Base-by-base conservation (phyloP, 2,888 invertebrate species). In the Gerosis bhagava region DNA sequence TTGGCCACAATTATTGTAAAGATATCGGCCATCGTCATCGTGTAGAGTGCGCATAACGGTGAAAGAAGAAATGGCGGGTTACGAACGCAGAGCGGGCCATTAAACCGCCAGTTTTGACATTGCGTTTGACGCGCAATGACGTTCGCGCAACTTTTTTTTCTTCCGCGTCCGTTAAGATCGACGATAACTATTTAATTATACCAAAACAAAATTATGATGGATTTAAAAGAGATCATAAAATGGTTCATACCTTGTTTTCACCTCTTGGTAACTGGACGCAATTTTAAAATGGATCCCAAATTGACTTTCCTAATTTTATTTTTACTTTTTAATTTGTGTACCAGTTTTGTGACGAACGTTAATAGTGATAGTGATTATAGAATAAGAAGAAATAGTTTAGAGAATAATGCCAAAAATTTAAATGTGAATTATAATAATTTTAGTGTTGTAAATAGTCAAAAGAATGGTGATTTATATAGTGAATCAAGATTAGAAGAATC, bases 201-300 rank as follows among this genome's bases (percentile, higher is more conserved):
- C n/a, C n/a, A n/a, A n/a, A n/a, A n/a, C n/a, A 45, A 51, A 50
- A 26, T 22, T 56, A 83, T 67, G 65, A 87, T 88, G 83, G 89
- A 89, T 65, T 66, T 89, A 58, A 82, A 77, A 65, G 89, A 89
- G 53, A 80, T 89, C 22, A 89, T 89, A 31, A 88, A 83, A 63
- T 88, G 88, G 87, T 86, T 86, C 40, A 81, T 87, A 53, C 86
- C 84, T 47, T 86, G 87, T 65, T 83, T 86, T 53, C 83, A 82
- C 57, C 72, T 83, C 43, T 65, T 86, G 62, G 73, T 73, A 67
- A 39, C 56, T 28, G 55, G 58, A 51, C 62, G 60, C 26, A 16
- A 37, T 49, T 51, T 54, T 37, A 77, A 70, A 69, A 72, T 70
- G 62, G 65, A 62, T 39, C 25, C 54, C 11, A 56, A 57, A 34